Base-by-base conservation (phyloP, 2,888 invertebrate genomes). In the Tetanocera ferruginea region DNA sequence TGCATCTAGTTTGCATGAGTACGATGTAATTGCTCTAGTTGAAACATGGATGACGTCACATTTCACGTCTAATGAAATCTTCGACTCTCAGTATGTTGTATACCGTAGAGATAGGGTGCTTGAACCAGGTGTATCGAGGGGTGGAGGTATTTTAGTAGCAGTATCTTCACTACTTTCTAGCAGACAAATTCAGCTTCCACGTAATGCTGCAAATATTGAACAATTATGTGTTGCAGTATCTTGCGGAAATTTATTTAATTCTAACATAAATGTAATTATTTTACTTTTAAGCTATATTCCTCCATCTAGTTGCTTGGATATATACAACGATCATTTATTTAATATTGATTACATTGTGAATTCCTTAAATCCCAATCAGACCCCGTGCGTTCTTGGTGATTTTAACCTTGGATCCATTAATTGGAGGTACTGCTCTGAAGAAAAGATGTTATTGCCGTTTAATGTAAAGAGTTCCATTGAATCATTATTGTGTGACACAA, bases 1-100 rank as follows among this genome's bases (percentile, higher is more conserved):
- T 19, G 67, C 67, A 23, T 67, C 67, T 8, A 31, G 43, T 19
- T 67, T 11, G 23, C 67, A 43, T 67, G 67, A 67, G 6, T 67
- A 19, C 31, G 67, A 67, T 8, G 28, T 66, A 17, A 14, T 66
- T 9, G 62, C 62, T 9, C 8, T 62, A 25, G 62, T 17, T 11
- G 62, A 62, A 14, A 9, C 49, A 9, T 55, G 55, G 55, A 14
- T 55, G 55, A 55, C 19, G 9, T 55, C 60, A 60, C 60, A 60
- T 9, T 60, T 60, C 19, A 9, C 9, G 3, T 60, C 60, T 19
- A 60, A n/a, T 19, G 23, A 60, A 23, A n/a, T 60, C 4, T 60
- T 60, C 23, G 60, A 60, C 19, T 23, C 60, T 11, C n/a, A 60
- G 19, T n/a, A n/a, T n/a, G n/a, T n/a, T n/a, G n/a, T n/a, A n/a